Evolutionary conservation across 2,888 invertebrate species (phyloP), one percentile per base, ranked within the genome.

Genomic region (Heliconius hortense): DNA sequence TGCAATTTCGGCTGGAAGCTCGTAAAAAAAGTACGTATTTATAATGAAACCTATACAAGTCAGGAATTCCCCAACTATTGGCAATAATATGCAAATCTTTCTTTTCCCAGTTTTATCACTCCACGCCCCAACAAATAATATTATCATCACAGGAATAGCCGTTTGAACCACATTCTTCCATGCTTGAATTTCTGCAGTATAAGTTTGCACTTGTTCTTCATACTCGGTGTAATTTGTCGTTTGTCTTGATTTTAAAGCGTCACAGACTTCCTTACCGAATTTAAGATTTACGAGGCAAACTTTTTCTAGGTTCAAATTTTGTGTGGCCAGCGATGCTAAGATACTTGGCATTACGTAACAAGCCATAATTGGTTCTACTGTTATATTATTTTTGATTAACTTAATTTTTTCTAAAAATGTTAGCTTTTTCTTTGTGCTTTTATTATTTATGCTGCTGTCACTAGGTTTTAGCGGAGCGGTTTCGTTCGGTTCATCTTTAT

Each of bases 111-210:
- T 94, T 81, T 95, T 95, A 84, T 96, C 96, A 82, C 96, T 96
- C 96, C 96, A 96, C 0, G 97, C 96, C 0, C 98, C 97, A 82
- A 97, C 95, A 82, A 98, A 97, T 75, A 97, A 92, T 77, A 98
- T 97, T 62, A 98, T 89, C 64, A 97, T 86, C 15, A 97, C 96
- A n/a, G 97, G 97, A 28, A 98, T 94, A 1, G 96, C 94, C 77
- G 97, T 97, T 85, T 97, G 97, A 3, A 98, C 92, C 59, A 97
- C 95, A 28, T 97, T 97, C 86, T 97, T 97, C 97, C 97, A 97
- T 18, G 97, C 96, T 81, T 96, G 96, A 94, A 97, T 96, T 28
- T 95, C 95, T 0, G 97, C 97, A 7, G 95, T 96, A 78, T 96
- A 89, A 79, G 95, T 95, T 85, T 97, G 97, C 0, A 97, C 96